phyloP scores from a whole-genome alignment of 2,888 invertebrate genomes.

The Anoncus sp. region DNA sequence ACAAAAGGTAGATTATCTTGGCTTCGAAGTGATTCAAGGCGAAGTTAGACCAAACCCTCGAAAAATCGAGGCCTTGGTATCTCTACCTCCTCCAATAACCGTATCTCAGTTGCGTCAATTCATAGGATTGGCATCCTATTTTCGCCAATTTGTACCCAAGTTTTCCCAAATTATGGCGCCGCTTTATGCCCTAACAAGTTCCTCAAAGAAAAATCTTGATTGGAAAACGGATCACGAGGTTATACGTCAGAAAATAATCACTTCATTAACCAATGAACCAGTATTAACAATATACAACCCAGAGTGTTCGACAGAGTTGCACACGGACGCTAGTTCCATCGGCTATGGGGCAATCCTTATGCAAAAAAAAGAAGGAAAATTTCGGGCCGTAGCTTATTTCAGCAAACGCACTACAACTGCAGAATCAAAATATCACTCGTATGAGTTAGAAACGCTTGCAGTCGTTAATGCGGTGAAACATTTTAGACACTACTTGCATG shows the following conservation, averaged over 20 bases:
- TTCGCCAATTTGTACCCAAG: conserved; percentile 57
- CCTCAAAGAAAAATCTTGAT: conserved; percentile 1
- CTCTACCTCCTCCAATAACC: conserved; percentile 50
- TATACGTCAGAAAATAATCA: background rate
- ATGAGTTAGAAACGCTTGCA: background rate
- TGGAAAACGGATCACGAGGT: background rate
- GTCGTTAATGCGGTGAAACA: background rate
- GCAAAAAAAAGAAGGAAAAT: too few species aligned
- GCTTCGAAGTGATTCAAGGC: conserved; percentile 53
- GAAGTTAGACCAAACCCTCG: conserved; percentile 57
- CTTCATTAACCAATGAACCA: conserved; percentile 57
- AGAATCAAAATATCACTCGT: conserved; percentile 10
- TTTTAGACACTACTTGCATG: background rate
- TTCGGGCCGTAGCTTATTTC: too few species aligned
- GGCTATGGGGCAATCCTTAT: too few species aligned
- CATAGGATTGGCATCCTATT: conserved; percentile 64
- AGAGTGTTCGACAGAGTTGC: conserved; percentile 8
- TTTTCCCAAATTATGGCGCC: background rate
- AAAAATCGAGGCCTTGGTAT: conserved; percentile 59
- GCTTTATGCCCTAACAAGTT: background rate
- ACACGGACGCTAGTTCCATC: too few species aligned
- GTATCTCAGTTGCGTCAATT: conserved; percentile 63
- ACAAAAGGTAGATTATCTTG: conserved; percentile 57
- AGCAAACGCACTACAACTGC: background rate
- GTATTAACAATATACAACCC: conserved; percentile 58